Evolutionary conservation across 2,797 vertebrate genomes (phyloP).

Genomic region (Gallinago nigripennis): DNA sequence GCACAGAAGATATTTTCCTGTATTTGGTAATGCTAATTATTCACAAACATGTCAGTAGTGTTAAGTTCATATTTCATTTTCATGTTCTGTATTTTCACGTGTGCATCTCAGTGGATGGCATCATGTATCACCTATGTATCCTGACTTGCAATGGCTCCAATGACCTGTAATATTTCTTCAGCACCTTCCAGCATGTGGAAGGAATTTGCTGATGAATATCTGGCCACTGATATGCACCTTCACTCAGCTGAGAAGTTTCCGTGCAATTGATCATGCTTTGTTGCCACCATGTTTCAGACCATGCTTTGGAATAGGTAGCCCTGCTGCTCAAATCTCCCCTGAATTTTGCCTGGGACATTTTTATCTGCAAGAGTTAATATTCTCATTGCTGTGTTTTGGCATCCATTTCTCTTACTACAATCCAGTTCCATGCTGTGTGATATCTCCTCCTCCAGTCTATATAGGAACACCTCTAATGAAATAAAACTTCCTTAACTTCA

Average conservation of each 20-base stretch:
- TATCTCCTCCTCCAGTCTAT: neutral
- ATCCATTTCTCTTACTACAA: neutral
- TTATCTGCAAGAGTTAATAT: neutral
- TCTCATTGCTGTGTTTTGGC: neutral
- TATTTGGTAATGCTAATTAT: neutral
- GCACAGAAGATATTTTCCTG: neutral
- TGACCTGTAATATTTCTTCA: neutral
- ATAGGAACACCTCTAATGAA: neutral
- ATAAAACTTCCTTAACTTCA: neutral
- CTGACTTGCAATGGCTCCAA: neutral
- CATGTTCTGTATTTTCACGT: neutral
- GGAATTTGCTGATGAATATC: neutral
- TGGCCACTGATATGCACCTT: neutral
- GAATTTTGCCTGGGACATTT: neutral
- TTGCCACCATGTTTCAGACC: neutral
- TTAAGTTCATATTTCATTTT: neutral
- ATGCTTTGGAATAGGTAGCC: neutral
- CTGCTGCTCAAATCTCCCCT: neutral
- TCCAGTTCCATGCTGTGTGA: neutral
- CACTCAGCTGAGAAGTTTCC: neutral
- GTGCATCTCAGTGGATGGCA: neutral
- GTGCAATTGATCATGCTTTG: neutral
- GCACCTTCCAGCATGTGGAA: neutral
- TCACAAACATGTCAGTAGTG: neutral
- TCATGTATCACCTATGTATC: neutral